Base-by-base conservation (phyloP, 2,113 vertebrate genomes). In the Rhynchomys soricoides region DNA sequence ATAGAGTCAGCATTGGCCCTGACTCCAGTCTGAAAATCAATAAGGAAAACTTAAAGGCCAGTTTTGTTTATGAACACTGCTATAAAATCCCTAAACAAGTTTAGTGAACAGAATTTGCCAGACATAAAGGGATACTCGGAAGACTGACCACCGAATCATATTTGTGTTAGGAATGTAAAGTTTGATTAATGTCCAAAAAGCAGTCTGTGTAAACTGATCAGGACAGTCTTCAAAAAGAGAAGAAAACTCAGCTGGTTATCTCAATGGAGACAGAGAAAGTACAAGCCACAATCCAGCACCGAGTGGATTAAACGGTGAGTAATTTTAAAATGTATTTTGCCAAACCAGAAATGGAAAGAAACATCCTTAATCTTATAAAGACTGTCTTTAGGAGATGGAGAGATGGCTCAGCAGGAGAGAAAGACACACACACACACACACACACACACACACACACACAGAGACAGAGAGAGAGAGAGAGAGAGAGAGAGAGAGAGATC, bases 301-400 rank as follows among this genome's bases (percentile, higher is more conserved):
- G 62, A 87, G 59, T 90, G 29, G 86, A 95, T 79, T 71, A 94
- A 95, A 91, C 43, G 29, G 81, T 93, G 64, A 86, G 50, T 95
- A 81, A 68, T 85, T 59, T 21, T 12, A 71, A 74, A 78, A 79
- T 86, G 70, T 24, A 0, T 66, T 82, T 82, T 87, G 37, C 48
- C 93, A 95, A 96, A 92, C 52, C 70, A 70, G 31, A 85, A 86
- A 57, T 90, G 40, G 40, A 95, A 97, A 91, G 31, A 96, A 95
- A 91, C 15, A 74, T 90, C 50, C 82, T 77, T 95, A 93, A 93
- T 96, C 95, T 92, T 90, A 81, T 90, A 96, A 94, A 96, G 37
- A 24, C n/a, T 91, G 40, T 64, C 40, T 85, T 64, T 34, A 31
- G 82, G 59, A 59, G 40, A 43, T 85, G 40, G 59, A 85, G 59